These are phyloP conservation scores for Takifugu rubripes DNA, from an alignment of 2,797 vertebrate genomes.

Conservation along the genomic window DNA sequence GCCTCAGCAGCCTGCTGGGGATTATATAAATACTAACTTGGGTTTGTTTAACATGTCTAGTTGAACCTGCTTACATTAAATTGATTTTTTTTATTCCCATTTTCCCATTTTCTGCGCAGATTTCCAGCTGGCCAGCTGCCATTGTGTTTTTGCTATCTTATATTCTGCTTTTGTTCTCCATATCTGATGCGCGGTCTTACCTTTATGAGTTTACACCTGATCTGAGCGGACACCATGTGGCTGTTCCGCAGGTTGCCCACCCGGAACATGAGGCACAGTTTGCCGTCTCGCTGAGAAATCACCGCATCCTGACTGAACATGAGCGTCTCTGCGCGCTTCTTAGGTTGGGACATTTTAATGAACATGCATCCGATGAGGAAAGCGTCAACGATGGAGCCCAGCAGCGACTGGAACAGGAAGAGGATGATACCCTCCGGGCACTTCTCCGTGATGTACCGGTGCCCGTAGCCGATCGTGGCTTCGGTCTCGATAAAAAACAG, in stretches of 20 bases:
- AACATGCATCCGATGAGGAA: slow-evolving; percentile 95
- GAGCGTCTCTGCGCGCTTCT: slow-evolving; percentile 90
- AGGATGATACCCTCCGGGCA: slow-evolving; percentile 89
- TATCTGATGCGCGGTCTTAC: slow-evolving; percentile 55
- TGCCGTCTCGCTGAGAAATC: slow-evolving; percentile 87
- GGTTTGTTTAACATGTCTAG: slow-evolving; percentile 43
- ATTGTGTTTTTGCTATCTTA: no score
- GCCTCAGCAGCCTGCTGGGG: slow-evolving; percentile 33
- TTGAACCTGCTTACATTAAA: slow-evolving; percentile 7
- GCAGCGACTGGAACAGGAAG: slow-evolving; percentile 88
- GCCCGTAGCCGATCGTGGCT: slow-evolving; percentile 89
- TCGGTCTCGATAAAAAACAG: slow-evolving; percentile 92
- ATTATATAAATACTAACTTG: slow-evolving; percentile 46
- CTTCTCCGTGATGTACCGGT: slow-evolving; percentile 90
- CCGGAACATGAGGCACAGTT: slow-evolving; percentile 90
- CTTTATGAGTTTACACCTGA: slow-evolving; percentile 93
- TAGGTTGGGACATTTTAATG: slow-evolving; percentile 94
- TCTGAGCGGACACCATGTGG: slow-evolving; percentile 95
- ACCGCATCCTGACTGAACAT: slow-evolving; percentile 89
- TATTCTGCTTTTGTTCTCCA: not conserved
- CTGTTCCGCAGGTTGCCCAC: slow-evolving; percentile 92
- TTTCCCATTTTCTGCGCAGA: not conserved
- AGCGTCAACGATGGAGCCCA: slow-evolving; percentile 89
- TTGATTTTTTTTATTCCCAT: not conserved
- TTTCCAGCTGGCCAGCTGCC: no score